These are phyloP conservation scores for Virgularia gustaviana DNA, from an alignment of 92 coral and sea anemone genomes.

Conservation along the genomic window DNA sequence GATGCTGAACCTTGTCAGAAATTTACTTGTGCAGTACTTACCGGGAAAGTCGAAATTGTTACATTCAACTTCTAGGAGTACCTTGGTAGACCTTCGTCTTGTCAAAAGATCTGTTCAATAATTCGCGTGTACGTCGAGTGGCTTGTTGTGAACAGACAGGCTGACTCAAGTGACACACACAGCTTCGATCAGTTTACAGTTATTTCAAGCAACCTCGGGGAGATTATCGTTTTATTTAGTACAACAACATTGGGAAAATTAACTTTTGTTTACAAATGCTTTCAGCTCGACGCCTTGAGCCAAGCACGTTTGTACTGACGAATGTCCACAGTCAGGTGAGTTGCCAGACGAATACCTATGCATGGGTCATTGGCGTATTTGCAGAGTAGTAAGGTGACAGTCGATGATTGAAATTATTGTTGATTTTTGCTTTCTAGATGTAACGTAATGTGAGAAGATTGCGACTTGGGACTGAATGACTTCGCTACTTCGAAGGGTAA, in stretches of 20 bases:
- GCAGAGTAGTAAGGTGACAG: background rate
- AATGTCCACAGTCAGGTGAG: constrained; percentile 17
- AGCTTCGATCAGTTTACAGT: background rate
- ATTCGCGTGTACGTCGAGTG: background rate
- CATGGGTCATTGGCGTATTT: background rate
- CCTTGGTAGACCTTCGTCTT: background rate
- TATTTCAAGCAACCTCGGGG: background rate
- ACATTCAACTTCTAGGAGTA: background rate
- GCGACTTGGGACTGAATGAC: background rate
- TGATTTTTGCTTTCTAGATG: constrained; percentile 5
- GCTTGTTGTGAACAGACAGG: constrained; percentile 19
- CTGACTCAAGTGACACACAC: background rate
- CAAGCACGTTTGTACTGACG: background rate
- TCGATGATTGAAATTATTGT: constrained; percentile 35
- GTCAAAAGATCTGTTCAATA: constrained; percentile 5
- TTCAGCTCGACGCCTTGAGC: too few species aligned
- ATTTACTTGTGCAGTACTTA: too few species aligned
- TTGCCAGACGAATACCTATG: constrained; percentile 13
- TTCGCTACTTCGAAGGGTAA: background rate
- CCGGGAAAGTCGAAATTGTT: background rate
- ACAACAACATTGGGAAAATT: background rate
- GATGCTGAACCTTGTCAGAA: too few species aligned
- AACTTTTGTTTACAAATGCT: constrained; percentile 28
- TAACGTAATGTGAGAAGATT: constrained; percentile 8
- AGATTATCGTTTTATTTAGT: constrained; percentile 13